Base-by-base conservation (phyloP, 2,888 invertebrate species). In the Idaea biselata region DNA sequence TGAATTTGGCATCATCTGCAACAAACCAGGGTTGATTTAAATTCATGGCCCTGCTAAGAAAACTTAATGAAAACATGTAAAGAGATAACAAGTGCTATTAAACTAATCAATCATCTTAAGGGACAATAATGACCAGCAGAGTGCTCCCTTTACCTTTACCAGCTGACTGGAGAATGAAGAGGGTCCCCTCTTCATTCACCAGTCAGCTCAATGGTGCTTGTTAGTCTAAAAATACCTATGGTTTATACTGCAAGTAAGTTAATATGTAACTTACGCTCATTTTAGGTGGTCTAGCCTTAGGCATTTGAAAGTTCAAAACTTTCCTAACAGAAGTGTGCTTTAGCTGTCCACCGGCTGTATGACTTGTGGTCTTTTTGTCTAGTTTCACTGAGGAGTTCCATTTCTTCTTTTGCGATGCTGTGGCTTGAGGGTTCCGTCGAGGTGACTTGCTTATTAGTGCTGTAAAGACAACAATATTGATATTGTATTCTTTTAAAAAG, bases 321-420 rank as follows among this genome's bases (percentile, higher is more conserved):
- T 92, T 91, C 69, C 88, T 79, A 1, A 86, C 89, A 60, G 84
- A 71, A 68, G 82, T 82, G 61, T 82, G 68, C 66, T 81, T 86
- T 63, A 83, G 69, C 25, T 84, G 80, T 1, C 81, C 84, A 64
- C 85, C 78, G 7, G 77, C 79, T 57, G 84, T 88, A 59, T 82
- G 82, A 69, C 80, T 88, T 18, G 85, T 75, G 18, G 68, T 81
- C 73, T 86, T 89, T 18, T 77, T 77, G 7, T 85, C 84, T 25
- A 89, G 71, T 73, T 91, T 92, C 0, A 87, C 77, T 17, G 91
- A 90, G 0, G 88, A 86, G 64, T 92, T 91, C 91, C 91, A 92
- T n/a, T 68, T 81, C 61, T 79, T 87, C 64, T 78, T 89, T 0
- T 72, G 62, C 6, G 84, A 82, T 31, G 79, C 66, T 16, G 71